Conservation (phyloP, 2,797 vertebrate species). For the Bradypus variegatus region DNA sequence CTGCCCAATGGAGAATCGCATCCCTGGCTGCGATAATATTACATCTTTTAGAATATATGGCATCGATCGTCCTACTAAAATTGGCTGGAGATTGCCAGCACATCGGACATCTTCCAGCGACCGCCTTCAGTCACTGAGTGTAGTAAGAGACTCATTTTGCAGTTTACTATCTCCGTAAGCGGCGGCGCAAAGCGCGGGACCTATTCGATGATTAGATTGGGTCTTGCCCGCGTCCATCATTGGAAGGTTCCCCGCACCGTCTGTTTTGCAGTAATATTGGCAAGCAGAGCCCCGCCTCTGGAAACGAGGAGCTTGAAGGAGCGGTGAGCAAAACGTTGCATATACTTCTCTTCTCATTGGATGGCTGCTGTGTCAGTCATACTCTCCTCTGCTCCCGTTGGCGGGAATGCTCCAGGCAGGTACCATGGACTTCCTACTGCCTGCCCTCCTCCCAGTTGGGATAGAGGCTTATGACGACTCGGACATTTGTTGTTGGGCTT, state of each 20-base stretch:
- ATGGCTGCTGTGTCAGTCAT: slow-evolving; percentile 26
- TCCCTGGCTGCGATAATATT: slow-evolving; percentile 34
- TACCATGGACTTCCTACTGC: background rate
- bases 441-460: background rate
- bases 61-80: slow-evolving; percentile 53
- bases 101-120: background rate
- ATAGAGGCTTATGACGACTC: slow-evolving; percentile 6
- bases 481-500: slow-evolving; percentile 53
- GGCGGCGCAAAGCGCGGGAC: background rate
- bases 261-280: slow-evolving; percentile 16
- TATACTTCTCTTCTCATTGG: slow-evolving; percentile 32
- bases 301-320: background rate
- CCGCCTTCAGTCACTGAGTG: background rate
- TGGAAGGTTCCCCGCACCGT: background rate
- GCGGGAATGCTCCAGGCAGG: slow-evolving; percentile 13
- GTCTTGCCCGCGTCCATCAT: slow-evolving; percentile 22
- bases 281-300: slow-evolving; percentile 8
- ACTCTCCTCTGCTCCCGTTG: slow-evolving; percentile 14
- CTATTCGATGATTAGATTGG: slow-evolving; percentile 35
- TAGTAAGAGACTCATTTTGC: background rate
- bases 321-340: background rate
- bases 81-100: slow-evolving; percentile 41
- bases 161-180: slow-evolving; percentile 46
- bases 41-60: slow-evolving; percentile 36
- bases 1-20: slow-evolving; percentile 35